These are phyloP conservation scores for mouse (Mus musculus) DNA, from an alignment of 2,113 vertebrate species.

Conservation along the genomic window DNA sequence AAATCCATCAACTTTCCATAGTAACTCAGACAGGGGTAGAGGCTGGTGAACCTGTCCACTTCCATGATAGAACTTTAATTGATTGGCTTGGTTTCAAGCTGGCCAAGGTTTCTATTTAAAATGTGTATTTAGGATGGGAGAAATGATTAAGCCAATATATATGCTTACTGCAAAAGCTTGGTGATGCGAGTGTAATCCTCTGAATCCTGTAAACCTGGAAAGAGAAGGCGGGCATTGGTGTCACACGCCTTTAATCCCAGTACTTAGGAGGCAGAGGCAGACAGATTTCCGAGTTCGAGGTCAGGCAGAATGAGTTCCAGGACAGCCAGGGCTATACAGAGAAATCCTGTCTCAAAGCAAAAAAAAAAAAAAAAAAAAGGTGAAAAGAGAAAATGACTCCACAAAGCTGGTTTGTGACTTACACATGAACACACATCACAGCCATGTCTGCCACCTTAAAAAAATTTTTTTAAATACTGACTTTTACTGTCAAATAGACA, in stretches of 20 bases:
- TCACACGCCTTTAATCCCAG: no score
- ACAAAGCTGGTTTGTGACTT: background rate
- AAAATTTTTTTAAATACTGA: background rate
- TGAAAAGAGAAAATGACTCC: background rate
- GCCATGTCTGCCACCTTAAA: background rate
- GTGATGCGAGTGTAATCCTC: background rate
- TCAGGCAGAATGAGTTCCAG: no score
- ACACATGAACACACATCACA: background rate
- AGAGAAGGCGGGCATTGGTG: background rate
- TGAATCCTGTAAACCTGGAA: background rate
- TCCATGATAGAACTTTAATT: background rate
- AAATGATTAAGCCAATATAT: background rate
- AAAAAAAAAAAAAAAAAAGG: no score
- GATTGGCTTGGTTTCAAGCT: background rate
- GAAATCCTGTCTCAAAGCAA: no score
- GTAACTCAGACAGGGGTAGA: background rate
- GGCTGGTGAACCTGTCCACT: background rate
- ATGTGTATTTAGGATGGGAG: background rate
- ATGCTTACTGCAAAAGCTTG: background rate
- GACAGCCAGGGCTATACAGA: no score
- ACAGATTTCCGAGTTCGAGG: no score
- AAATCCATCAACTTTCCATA: background rate
- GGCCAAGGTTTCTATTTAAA: background rate
- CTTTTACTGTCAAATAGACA: background rate
- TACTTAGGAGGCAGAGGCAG: no score